Evolutionary conservation across 2,113 vertebrate genomes (phyloP).

Genomic region (Mesitornis unicolor): DNA sequence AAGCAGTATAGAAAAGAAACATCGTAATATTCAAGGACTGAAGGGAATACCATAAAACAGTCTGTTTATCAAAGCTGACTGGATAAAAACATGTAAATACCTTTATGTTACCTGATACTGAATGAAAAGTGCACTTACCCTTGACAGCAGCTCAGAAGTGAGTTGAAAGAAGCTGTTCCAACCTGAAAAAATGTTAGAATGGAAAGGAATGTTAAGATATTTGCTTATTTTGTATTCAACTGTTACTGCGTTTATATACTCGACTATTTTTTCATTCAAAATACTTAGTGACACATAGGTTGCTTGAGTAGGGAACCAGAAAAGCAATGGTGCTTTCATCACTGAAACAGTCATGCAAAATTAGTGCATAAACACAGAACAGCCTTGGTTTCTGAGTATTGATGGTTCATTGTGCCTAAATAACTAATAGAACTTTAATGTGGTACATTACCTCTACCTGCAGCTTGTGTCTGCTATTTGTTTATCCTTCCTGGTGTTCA

Average conservation of each 20-base stretch:
- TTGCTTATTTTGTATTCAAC: background rate
- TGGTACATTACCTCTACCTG: background rate
- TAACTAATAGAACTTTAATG: background rate
- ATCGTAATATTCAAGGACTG: background rate
- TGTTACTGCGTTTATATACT: background rate
- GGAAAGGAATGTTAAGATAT: background rate
- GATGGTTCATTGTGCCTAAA: background rate
- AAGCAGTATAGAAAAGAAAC: background rate
- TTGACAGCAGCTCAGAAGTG: background rate
- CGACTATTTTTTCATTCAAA: background rate
- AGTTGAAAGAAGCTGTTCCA: slow-evolving; percentile 2
- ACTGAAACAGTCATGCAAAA: background rate
- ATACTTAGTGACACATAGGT: background rate
- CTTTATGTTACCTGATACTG: background rate
- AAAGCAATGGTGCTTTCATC: background rate
- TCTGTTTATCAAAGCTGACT: background rate
- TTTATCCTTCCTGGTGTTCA: background rate
- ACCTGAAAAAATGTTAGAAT: background rate
- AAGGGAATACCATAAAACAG: background rate
- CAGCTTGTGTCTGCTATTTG: background rate
- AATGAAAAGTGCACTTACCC: background rate
- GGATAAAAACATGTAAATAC: background rate
- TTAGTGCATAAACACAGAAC: background rate
- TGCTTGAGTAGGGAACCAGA: background rate
- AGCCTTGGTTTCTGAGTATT: background rate